Base-by-base conservation (phyloP, 2,888 invertebrate genomes). In the Drosophila rellima region DNA sequence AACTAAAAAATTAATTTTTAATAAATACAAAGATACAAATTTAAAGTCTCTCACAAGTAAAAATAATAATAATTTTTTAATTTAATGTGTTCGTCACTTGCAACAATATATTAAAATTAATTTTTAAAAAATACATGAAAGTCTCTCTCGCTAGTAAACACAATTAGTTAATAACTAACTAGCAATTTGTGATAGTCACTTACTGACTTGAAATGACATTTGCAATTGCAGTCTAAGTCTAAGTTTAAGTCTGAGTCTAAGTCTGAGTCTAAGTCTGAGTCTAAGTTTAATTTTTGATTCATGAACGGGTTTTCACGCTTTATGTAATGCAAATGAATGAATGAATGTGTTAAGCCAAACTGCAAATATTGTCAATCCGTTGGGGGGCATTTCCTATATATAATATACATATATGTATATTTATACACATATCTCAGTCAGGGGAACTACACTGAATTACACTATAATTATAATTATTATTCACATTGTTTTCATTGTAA, bases 241-340 rank as follows among this genome's bases (percentile, higher is more conserved):
- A 3, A 44, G 1, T 44, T 15, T 3, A 3, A 44, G 17, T 18
- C 1, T 10, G 2, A 8, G 39, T 17, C 26, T n/a, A 5, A 45
- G 45, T n/a, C 5, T 7, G 15, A 39, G 31, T 23, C 6, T 23
- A 26, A 26, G 48, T 33, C 29, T n/a, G 13, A 40, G n/a, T 6
- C 13, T 11, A 33, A 4, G 33, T 20, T 44, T 48, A 3, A 10
- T 10, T 11, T 13, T 61, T 76, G 75, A 75, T 31, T 77, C 73
- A 75, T 61, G n/a, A 73, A 72, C 74, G 40, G 59, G 74, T 67
- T 75, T 66, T 39, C n/a, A 10, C 51, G 7, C 17, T 8, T 54
- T 26, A 26, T 64, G 29, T 29, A 37, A 42, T 69, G 56, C 44
- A 42, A 60, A 37, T 61, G 29, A 13, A 3, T 37, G 1, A 26